phyloP scores from a whole-genome alignment of 2,888 invertebrate genomes.

The Stenodera caucasica region DNA sequence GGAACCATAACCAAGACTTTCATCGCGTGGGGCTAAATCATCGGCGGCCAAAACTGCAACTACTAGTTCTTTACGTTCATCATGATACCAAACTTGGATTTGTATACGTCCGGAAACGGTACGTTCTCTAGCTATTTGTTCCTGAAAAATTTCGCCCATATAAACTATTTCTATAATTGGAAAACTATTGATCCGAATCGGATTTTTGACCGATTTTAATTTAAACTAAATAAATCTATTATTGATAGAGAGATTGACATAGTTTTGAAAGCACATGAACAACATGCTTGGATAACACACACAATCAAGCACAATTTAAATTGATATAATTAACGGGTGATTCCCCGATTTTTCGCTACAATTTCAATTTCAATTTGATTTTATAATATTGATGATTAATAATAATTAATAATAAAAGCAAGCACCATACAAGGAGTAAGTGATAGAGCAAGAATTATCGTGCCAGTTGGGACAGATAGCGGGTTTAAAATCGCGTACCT shows the following conservation, averaged over 20 bases:
- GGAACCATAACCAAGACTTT: conserved; percentile 73
- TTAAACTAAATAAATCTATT: background rate
- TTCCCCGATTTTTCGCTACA: background rate
- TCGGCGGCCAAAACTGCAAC: conserved; percentile 86
- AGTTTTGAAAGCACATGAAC: background rate
- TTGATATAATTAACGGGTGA: background rate
- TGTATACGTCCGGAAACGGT: conserved; percentile 79
- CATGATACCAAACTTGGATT: conserved; percentile 87
- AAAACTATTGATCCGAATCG: too few relatives aligned
- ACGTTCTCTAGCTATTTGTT: conserved; percentile 74
- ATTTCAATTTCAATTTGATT: background rate
- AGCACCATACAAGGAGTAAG: conserved; percentile 31
- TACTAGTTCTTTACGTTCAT: conserved; percentile 78
- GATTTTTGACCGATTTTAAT: too few relatives aligned
- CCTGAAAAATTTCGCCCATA: conserved; percentile 55
- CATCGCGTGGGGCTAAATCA: conserved; percentile 78
- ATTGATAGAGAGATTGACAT: background rate
- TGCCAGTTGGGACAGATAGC: conserved; percentile 62
- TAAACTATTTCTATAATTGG: background rate
- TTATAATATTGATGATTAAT: too few relatives aligned
- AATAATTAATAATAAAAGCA: conserved; percentile 14
- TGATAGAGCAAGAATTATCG: conserved; percentile 52
- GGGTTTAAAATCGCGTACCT: conserved; percentile 45
- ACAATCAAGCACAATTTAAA: background rate
- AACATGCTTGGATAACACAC: conserved; percentile 1